Evolutionary conservation across 2,113 vertebrate species (phyloP).

Genomic region (Emydura subglobosa): DNA sequence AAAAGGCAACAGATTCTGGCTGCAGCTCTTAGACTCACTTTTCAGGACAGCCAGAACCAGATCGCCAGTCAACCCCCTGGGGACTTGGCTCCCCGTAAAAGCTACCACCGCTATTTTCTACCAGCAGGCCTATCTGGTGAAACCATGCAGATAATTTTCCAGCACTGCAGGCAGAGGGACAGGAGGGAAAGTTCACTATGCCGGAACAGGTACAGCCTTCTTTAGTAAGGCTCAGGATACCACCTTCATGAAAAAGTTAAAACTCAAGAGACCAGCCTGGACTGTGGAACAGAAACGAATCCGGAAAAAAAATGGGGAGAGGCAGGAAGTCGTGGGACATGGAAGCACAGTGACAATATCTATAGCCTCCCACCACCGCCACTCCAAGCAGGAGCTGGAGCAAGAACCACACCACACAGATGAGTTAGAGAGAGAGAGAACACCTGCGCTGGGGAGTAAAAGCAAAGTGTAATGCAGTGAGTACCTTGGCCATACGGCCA

Average conservation of each 20-base stretch:
- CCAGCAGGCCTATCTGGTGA: too few species aligned
- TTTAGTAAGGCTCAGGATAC: too few species aligned
- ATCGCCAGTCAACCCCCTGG: background rate
- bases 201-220: background rate
- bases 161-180: background rate
- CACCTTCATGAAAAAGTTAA: too few species aligned
- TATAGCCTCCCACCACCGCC: too few species aligned
- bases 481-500: fast-evolving
- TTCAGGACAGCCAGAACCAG: background rate
- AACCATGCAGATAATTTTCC: too few species aligned
- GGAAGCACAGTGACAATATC: too few species aligned
- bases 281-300: background rate
- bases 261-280: too few species aligned
- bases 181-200: background rate
- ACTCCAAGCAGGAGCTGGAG: too few species aligned
- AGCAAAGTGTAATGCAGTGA: too few species aligned
- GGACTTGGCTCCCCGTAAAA: background rate
- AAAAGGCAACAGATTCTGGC: background rate
- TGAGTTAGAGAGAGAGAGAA: background rate
- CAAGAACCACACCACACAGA: too few species aligned
- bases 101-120: too few species aligned
- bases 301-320: background rate
- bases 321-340: background rate
- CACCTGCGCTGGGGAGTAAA: background rate
- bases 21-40: background rate